These are phyloP conservation scores for Lagorchestes hirsutus DNA, from an alignment of 2,797 vertebrate genomes.

Conservation along the genomic window DNA sequence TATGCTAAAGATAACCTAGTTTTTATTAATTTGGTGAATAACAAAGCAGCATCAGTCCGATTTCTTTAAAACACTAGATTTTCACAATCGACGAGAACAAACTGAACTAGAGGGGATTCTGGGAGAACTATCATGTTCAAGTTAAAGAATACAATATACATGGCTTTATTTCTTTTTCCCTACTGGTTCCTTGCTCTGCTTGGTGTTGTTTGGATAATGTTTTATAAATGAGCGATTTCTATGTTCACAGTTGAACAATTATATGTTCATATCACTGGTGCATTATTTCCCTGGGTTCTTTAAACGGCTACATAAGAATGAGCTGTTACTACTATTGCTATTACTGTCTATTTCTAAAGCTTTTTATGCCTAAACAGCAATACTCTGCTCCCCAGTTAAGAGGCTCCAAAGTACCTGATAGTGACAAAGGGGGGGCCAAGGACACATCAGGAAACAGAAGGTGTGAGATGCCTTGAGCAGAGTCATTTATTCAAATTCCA, in stretches of 20 bases:
- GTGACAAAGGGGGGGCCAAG: not conserved
- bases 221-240: constrained; percentile 5
- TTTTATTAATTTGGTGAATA: constrained; percentile 50
- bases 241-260: not conserved
- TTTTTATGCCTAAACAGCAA: not conserved
- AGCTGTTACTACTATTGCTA: not conserved
- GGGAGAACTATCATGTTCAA: constrained; percentile 8
- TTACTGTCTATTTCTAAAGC: not conserved
- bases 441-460: not conserved
- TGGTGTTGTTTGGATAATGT: constrained; percentile 45
- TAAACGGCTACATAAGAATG: not conserved
- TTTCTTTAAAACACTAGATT: constrained; percentile 41
- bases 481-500: not conserved
- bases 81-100: constrained; percentile 23
- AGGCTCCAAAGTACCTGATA: constrained; percentile 19
- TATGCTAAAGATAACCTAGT: not conserved
- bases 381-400: not conserved
- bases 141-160: constrained; percentile 19
- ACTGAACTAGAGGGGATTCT: not conserved
- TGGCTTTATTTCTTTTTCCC: constrained; percentile 44
- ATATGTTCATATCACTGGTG: not conserved
- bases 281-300: not conserved
- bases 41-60: constrained; percentile 17
- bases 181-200: constrained; percentile 51
- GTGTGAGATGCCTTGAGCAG: not conserved